Base-by-base conservation (phyloP, 2,888 invertebrate species). In the Yponomeuta malinellus region DNA sequence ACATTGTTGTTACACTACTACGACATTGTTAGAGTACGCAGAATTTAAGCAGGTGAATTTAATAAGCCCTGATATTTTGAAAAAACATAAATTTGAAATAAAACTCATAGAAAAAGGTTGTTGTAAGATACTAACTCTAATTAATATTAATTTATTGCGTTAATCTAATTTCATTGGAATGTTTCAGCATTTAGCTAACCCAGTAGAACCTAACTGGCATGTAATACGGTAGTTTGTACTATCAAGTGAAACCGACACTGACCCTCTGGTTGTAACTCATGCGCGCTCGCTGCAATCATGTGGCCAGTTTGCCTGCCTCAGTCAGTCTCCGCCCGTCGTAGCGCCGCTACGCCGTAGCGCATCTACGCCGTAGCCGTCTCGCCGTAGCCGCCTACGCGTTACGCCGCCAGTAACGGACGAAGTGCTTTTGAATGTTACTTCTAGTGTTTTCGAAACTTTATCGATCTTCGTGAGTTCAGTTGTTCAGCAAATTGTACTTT, bases 251-350 rank as follows among this genome's bases (percentile, higher is more conserved):
- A 12, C 52, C 52, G 52, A 15, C 15, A 15, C 52, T 12, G 15
- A 59, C 52, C 52, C 52, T 59, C 52, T 59, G 52, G 52, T 59
- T 59, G 3, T 59, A 59, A 6, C 52, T 59, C 52, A 15, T 59
- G 52, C 52, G 15, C 12, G 52, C 52, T 59, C 52, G 52, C 52
- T 59, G 52, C 52, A 59, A 59, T 59, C 52, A 15, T 59, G 52
- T 15, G 52, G 15, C 52, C 52, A 59, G 15, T 59, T 59, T 12
- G 15, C 52, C 83, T 85, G 88, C 65, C 29, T 65, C 68, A 52
- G 88, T 88, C 76, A 81, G 76, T 79, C 81, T 75, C 77, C 82
- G 71, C 74, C 79, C 79, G 80, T 75, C 74, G 83, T 78, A 70
- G 70, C 72, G 71, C n/a, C 74, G 78, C 52, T 59, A 59, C 52